Conservation (phyloP, 64 coral and sea anemone species). For the Cladopsammia gracilis region DNA sequence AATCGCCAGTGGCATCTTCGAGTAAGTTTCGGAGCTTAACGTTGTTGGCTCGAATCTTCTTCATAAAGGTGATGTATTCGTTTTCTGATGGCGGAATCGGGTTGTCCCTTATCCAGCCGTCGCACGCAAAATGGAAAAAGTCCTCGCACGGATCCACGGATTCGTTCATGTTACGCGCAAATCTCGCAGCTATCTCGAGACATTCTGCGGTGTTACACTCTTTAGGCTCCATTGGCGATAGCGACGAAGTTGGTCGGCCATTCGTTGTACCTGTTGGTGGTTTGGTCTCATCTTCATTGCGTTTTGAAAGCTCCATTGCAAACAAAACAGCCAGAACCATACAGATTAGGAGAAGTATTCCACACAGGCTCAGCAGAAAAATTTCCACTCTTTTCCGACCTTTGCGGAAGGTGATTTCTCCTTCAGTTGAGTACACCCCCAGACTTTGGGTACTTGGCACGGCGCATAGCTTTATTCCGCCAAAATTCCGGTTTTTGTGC, state of each 20-base stretch:
- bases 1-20: conserved; percentile 46
- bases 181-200: conserved; percentile 49
- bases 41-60: conserved; percentile 27
- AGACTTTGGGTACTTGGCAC: conserved; percentile 59
- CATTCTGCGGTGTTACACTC: conserved; percentile 56
- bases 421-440: conserved; percentile 39
- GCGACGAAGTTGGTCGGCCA: not conserved
- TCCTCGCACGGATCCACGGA: conserved; percentile 85
- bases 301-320: conserved; percentile 28
- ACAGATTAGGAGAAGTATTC: conserved; percentile 57
- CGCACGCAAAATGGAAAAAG: conserved; percentile 84
- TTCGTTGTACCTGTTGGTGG: not conserved
- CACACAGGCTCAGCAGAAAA: conserved; percentile 20
- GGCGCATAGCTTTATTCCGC: conserved; percentile 22
- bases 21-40: conserved; percentile 52
- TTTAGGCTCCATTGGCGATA: not conserved
- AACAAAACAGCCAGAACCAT: conserved; percentile 42
- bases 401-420: not conserved
- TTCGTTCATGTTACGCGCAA: conserved; percentile 63
- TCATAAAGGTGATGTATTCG: conserved; percentile 65
- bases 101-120: conserved; percentile 79
- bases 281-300: not conserved
- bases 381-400: conserved; percentile 12
- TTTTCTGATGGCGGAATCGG: conserved; percentile 80
- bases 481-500: conserved; percentile 28